Evolutionary conservation across 1,140 invertebrate species (phyloP).

Genomic region (Daktulosphaira vitifoliae): DNA sequence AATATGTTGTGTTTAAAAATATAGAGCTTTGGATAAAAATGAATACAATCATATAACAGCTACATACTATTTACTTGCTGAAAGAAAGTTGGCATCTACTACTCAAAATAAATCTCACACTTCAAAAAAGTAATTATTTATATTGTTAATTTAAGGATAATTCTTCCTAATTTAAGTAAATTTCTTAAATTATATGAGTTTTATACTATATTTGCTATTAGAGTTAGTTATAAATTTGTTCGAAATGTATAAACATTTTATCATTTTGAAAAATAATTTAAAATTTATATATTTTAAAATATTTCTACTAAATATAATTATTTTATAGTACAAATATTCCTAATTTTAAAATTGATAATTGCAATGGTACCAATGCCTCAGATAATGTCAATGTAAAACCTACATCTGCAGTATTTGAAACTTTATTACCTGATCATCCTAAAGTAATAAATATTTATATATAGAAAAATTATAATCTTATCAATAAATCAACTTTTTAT

Average conservation of each 20-base stretch:
- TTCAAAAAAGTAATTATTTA: conserved; percentile 5
- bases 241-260: no score
- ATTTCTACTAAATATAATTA: background rate
- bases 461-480: background rate
- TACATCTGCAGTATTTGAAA: conserved; percentile 12
- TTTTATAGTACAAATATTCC: conserved; percentile 7
- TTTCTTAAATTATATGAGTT: no score
- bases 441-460: conserved; percentile 18
- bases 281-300: background rate
- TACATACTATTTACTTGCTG: conserved; percentile 94
- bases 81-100: conserved; percentile 73
- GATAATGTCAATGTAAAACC: background rate
- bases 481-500: background rate
- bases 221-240: no score
- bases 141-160: no score
- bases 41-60: conserved; percentile 98
- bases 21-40: conserved; percentile 83
- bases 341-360: conserved; percentile 17
- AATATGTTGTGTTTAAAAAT: conserved; percentile 39
- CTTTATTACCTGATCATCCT: conserved; percentile 14
- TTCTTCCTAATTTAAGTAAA: no score
- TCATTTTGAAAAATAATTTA: no score
- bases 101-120: conserved; percentile 51
- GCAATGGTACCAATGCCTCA: background rate
- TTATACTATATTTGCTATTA: no score